Percentiles rank a stretch among this genome's conserved stretches.
Conservation (phyloP, 2,888 invertebrate species). For the Rhamphomyia laevipes region DNA sequence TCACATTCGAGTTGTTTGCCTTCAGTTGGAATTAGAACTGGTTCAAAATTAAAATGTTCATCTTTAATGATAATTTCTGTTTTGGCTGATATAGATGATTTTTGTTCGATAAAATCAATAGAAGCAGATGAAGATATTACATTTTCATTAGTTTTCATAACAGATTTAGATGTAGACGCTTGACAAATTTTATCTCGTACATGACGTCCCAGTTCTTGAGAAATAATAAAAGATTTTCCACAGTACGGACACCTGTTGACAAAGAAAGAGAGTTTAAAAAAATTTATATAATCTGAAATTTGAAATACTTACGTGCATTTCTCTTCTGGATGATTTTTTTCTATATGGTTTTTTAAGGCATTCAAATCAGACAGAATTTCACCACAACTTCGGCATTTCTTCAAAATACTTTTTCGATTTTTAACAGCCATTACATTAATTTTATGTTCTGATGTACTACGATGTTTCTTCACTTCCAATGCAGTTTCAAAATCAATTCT, state of each 20-base stretch:
- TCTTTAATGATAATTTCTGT: slow-evolving; percentile 10
- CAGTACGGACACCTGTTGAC: slow-evolving; percentile 54
- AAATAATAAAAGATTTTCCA: slow-evolving; percentile 52
- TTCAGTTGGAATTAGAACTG: no score
- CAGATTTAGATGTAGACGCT: slow-evolving; percentile 18
- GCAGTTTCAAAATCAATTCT: slow-evolving; percentile 48
- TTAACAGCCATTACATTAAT: slow-evolving; percentile 42
- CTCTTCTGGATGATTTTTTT: slow-evolving; percentile 47
- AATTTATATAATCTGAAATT: not conserved
- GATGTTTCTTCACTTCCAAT: slow-evolving; percentile 51
- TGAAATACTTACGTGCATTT: slow-evolving; percentile 44
- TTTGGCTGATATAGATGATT: slow-evolving; percentile 3
- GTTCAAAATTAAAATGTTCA: no score
- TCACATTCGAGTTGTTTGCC: slow-evolving; percentile 16
- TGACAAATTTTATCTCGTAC: slow-evolving; percentile 48
- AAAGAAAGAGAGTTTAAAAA: slow-evolving; percentile 19
- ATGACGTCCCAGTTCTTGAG: slow-evolving; percentile 65
- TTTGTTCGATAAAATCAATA: not conserved
- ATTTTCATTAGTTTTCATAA: no score
- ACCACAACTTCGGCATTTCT: slow-evolving; percentile 50
- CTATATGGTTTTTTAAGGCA: slow-evolving; percentile 41
- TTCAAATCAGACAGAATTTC: slow-evolving; percentile 21
- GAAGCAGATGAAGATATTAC: slow-evolving; percentile 11
- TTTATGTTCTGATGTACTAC: slow-evolving; percentile 52
- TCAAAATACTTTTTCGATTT: slow-evolving; percentile 37